Evolutionary conservation across 2,797 vertebrate species (phyloP).

Genomic region (Oophaga sylvatica): DNA sequence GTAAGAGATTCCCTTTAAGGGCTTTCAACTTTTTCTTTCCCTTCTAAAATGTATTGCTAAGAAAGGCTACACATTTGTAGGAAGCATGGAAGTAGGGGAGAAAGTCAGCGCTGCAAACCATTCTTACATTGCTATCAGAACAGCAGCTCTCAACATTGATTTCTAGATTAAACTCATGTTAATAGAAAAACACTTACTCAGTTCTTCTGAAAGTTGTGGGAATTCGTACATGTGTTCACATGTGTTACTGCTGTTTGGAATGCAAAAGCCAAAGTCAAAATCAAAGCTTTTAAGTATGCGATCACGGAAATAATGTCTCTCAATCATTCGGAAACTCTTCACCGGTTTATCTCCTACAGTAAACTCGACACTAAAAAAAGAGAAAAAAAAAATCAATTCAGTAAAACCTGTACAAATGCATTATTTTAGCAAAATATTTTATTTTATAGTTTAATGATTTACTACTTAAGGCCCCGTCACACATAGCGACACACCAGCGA

Average conservation of each 20-base stretch:
- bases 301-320: conserved; percentile 96
- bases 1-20: too few species aligned
- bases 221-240: conserved; percentile 99
- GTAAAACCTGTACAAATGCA: too few species aligned
- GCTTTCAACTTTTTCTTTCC: not conserved
- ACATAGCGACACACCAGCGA: too few species aligned
- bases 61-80: not conserved
- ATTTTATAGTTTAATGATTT: too few species aligned
- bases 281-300: conserved; percentile 97
- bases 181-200: conserved; percentile 81
- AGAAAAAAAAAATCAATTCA: not conserved
- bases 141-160: not conserved
- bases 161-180: not conserved
- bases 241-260: conserved; percentile 96
- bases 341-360: conserved; percentile 94
- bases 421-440: too few species aligned
- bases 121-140: not conserved
- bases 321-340: conserved; percentile 96
- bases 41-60: not conserved
- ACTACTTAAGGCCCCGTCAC: too few species aligned
- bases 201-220: conserved; percentile 93
- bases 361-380: conserved; percentile 88
- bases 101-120: not conserved
- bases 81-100: not conserved
- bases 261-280: conserved; percentile 99